These are phyloP conservation scores for Copidosoma floridanum DNA, from an alignment of 1,140 invertebrate species.

Conservation along the genomic window DNA sequence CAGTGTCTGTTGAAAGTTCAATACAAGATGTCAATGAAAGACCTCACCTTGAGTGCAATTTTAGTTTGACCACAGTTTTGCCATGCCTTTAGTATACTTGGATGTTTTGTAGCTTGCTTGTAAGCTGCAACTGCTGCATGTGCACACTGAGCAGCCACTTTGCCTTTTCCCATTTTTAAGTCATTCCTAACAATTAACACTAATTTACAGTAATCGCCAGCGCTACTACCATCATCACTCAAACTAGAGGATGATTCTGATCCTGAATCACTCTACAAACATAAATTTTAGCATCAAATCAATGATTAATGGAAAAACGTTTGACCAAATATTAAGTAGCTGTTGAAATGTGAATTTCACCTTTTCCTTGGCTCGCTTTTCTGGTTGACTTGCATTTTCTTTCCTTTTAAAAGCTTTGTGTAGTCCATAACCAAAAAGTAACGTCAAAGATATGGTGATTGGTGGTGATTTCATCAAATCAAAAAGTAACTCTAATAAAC, in stretches of 20 bases:
- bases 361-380: too few species aligned
- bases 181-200: constrained; percentile 86
- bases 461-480: not conserved
- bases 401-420: constrained; percentile 12
- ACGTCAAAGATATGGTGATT: constrained; percentile 9
- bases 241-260: not conserved
- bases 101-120: constrained; percentile 63
- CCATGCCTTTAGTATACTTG: constrained; percentile 71
- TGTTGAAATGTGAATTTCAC: not conserved
- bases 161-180: constrained; percentile 92
- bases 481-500: not conserved
- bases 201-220: constrained; percentile 75
- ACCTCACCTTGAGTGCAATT: constrained; percentile 70
- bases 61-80: constrained; percentile 77
- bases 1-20: too few species aligned
- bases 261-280: not conserved
- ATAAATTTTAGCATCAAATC: not conserved
- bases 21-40: not conserved
- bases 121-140: constrained; percentile 85
- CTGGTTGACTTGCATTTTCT: constrained; percentile 2
- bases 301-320: too few species aligned
- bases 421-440: constrained; percentile 9
- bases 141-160: constrained; percentile 88
- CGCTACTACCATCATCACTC: constrained; percentile 31
- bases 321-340: not conserved